phyloP scores from a whole-genome alignment of 2,113 vertebrate species.

The Pelobates fuscus region DNA sequence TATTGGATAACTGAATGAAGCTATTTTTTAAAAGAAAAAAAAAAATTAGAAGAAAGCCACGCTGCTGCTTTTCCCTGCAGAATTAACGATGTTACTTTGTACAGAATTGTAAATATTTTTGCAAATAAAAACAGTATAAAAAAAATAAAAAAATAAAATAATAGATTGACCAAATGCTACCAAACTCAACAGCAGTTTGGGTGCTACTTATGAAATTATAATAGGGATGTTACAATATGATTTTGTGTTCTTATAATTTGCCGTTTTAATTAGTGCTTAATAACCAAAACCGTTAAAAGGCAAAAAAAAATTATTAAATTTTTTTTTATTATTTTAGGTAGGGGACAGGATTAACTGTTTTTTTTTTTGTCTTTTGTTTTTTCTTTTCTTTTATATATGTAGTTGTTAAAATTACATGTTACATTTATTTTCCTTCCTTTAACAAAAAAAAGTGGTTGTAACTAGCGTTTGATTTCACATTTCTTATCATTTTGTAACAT shows the following conservation, averaged over 20 bases:
- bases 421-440: conserved; percentile 65
- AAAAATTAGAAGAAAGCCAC: conserved; percentile 88
- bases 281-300: conserved; percentile 67
- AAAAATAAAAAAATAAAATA: conserved; percentile 76
- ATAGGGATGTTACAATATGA: conserved; percentile 85
- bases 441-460: not conserved
- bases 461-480: too few species aligned
- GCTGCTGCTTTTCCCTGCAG: conserved; percentile 90
- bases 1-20: conserved; percentile 99
- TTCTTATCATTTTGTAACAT: conserved; percentile 80
- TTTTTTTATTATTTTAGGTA: too few species aligned
- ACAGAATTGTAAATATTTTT: conserved; percentile 95
- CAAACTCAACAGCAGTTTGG: conserved; percentile 92
- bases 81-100: conserved; percentile 96
- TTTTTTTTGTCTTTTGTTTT: conserved; percentile 59
- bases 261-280: conserved; percentile 52
- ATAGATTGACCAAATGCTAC: conserved; percentile 99
- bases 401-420: too few species aligned
- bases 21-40: conserved; percentile 92
- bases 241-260: conserved; percentile 55
- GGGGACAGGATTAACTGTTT: conserved; percentile 58
- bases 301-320: conserved; percentile 60
- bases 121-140: conserved; percentile 70
- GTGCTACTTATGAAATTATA: conserved; percentile 76
- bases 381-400: too few species aligned